Conservation (phyloP, 2,888 invertebrate species). For the Gryllus longicercus region DNA sequence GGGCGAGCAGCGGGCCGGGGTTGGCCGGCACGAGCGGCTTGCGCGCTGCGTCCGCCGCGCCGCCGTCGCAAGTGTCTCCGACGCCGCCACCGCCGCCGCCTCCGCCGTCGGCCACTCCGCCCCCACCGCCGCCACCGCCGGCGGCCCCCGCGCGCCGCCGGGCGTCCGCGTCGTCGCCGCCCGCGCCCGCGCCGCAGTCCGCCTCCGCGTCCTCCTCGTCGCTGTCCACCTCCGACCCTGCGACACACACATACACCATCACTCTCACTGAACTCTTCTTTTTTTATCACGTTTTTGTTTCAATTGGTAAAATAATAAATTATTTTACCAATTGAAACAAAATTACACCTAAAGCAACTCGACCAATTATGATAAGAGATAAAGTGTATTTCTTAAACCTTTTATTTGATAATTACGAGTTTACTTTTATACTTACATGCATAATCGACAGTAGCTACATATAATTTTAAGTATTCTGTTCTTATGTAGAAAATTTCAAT, state of each 20-base stretch:
- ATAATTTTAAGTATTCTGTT: too few species aligned
- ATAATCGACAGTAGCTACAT: too few species aligned
- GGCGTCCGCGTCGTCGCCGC: constrained; percentile 33
- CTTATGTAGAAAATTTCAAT: too few species aligned
- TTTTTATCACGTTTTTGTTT: too few species aligned
- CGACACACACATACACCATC: neutral
- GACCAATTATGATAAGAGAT: too few species aligned
- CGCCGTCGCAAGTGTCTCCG: constrained; percentile 45
- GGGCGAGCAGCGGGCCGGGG: constrained; percentile 51
- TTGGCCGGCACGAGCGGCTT: constrained; percentile 39
- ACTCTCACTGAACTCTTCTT: too few species aligned
- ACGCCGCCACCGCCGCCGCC: constrained; percentile 40
- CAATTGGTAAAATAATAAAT: too few species aligned
- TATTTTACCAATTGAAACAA: too few species aligned
- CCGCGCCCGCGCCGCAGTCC: constrained; percentile 27
- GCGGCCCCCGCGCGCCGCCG: constrained; percentile 26
- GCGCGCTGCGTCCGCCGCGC: constrained; percentile 43
- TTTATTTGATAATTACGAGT: too few species aligned
- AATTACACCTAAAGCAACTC: too few species aligned
- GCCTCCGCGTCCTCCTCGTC: constrained; percentile 33
- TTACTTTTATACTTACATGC: too few species aligned
- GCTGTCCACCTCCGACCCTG: constrained; percentile 32
- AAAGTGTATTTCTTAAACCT: too few species aligned
- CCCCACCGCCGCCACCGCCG: neutral
- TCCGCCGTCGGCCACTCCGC: constrained; percentile 30